Base-by-base conservation (phyloP, 2,113 vertebrate species). In the Mirza zaza region DNA sequence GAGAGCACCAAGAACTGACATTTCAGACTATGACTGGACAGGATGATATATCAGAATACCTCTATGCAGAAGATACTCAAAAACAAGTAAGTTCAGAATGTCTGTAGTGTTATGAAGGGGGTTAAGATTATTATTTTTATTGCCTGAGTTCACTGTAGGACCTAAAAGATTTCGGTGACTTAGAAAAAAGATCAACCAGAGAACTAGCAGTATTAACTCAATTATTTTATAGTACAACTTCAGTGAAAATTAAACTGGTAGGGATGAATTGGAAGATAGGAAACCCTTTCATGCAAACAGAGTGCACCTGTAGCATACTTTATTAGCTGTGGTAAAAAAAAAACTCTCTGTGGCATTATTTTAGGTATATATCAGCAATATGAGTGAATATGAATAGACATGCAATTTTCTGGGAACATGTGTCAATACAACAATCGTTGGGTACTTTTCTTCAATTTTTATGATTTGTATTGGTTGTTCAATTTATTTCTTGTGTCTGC, bases 401-500 rank as follows among this genome's bases (percentile, higher is more conserved):
- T 77, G 82, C 6, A 90, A 29, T 92, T 61, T 63, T 34, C 65
- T 87, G 81, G 4, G 27, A 77, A 71, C 23, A 55, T 68, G 12
- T 92, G 27, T 97, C 94, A 89, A n/a, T 95, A 52, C 61, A 67
- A 84, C 5, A 65, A 55, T 52, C 39, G 57, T 76, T 67, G n/a
- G 25, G 23, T 73, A 27, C 25, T 68, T 93, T 96, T 90, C 48
- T 88, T 91, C 13, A 63, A 15, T 88, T 96, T 89, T 95, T 86
- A 94, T 97, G 27, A 18, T 95, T 97, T 97, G 18, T 45, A 87
- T 86, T 91, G 11, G 2, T 65, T 90, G 32, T 79, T 98, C 96
- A 97, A 80, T 98, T 91, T 97, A 94, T 93, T 97, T 84, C 70
- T 96, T 89, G 12, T 94, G 76, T 52, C 82, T 93, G 13, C 23